Conservation (phyloP, 1,140 invertebrate genomes). For the Habropoda laboriosa region DNA sequence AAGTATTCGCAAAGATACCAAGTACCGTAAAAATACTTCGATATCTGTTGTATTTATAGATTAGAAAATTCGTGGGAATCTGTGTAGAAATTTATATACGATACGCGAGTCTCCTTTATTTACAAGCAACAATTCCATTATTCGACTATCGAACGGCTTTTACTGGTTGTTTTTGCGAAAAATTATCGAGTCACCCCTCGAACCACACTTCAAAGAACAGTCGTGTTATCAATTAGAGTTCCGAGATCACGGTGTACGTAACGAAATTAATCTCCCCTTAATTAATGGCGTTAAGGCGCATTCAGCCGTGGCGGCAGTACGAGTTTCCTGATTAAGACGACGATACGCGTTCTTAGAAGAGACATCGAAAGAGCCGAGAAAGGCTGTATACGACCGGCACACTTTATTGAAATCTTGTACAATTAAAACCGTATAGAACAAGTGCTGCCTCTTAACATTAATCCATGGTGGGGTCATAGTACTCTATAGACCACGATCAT, state of each 20-base stretch:
- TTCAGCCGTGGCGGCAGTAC: constrained; percentile 23
- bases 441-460: neutral
- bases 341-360: constrained; percentile 37
- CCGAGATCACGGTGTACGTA: constrained; percentile 46
- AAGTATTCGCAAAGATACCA: too few species aligned
- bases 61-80: neutral
- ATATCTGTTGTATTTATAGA: neutral
- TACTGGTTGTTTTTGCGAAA: neutral
- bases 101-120: too few species aligned
- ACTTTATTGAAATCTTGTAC: constrained; percentile 38
- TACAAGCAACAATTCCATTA: neutral
- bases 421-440: neutral
- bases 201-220: constrained; percentile 27
- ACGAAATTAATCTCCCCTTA: constrained; percentile 50
- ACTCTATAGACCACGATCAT: too few species aligned
- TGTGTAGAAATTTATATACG: neutral
- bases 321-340: constrained; percentile 45
- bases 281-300: constrained; percentile 44
- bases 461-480: too few species aligned
- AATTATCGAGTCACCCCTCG: constrained; percentile 18
- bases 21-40: too few species aligned
- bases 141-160: neutral
- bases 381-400: neutral
- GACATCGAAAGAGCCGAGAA: constrained; percentile 19
- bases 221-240: constrained; percentile 49